Base-by-base conservation (phyloP, 2,888 invertebrate species). In the Eristalis intricaria region DNA sequence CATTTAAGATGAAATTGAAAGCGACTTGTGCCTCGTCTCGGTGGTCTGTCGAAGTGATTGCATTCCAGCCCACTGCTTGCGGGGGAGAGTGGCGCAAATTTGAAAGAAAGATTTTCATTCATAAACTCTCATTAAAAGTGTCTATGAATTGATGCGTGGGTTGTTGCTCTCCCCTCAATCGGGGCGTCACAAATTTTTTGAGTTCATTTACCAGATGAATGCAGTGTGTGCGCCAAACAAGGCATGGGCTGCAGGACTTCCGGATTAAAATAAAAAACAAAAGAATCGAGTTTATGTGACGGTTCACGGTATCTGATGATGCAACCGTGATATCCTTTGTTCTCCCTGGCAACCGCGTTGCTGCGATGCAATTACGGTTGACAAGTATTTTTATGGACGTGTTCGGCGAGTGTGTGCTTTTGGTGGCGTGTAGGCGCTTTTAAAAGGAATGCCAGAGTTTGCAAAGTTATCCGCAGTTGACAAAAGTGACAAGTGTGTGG, bases 31-130 rank as follows among this genome's bases (percentile, higher is more conserved):
- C 19, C 8, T 50, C 50, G 50, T 50, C 50, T 50, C 19, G 50
- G 50, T 50, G 50, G 50, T 50, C n/a, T 19, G 50, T 50, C 50
- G 50, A 50, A 19, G 70, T 64, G 23, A 56, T 65, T 78, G 64
- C 64, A 69, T 63, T 83, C 61, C 66, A 50, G 40, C 65, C 65
- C 64, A 73, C 73, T 29, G 26, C 13, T 29, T 50, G 64, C 56
- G 29, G 74, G 74, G 65, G 75, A 50, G 63, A 70, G 63, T 56
- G 43, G 64, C 71, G 71, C 56, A 65, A 78, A 73, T 29, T 38
- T 4, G 73, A 70, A 74, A 64, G 70, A 66, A 71, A 79, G 70
- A 71, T 70, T 83, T 86, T 86, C 86, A 86, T 86, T 86, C 86
- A 86, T 83, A 71, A 78, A 68, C 26, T 78, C 70, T 85, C 60